Evolutionary conservation across 2,888 invertebrate species (phyloP).

Genomic region (Allacma fusca): DNA sequence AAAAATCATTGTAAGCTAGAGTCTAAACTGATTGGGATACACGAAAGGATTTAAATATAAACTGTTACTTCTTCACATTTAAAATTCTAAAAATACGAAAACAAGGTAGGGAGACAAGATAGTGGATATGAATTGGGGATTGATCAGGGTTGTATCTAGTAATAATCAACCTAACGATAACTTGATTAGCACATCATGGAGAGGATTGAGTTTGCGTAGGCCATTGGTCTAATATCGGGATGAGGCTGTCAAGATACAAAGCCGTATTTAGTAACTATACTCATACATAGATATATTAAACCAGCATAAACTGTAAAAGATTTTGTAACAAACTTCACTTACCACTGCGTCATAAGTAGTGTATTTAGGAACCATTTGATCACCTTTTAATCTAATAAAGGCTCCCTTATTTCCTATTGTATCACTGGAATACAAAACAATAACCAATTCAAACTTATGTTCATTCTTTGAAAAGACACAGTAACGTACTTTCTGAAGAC

Average conservation of each 20-base stretch:
- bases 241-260: conserved; percentile 79
- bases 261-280: background rate
- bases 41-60: too few species aligned
- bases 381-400: conserved; percentile 92
- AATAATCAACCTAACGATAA: background rate
- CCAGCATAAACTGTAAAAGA: conserved; percentile 23
- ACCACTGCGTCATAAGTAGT: conserved; percentile 95
- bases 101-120: background rate
- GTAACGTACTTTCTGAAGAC: background rate
- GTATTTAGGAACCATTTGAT: conserved; percentile 88
- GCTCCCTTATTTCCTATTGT: conserved; percentile 99
- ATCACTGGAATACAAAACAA: conserved; percentile 75
- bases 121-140: background rate
- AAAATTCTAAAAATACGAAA: background rate
- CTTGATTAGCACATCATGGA: conserved; percentile 57
- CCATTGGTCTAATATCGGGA: conserved; percentile 97
- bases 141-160: background rate
- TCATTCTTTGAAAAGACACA: background rate
- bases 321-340: conserved; percentile 65
- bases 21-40: too few species aligned
- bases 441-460: too few species aligned
- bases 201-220: conserved; percentile 89
- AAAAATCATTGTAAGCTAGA: too few species aligned
- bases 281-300: too few species aligned
- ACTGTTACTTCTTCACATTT: too few species aligned